Evolutionary conservation across 35 echinoderm and acorn worm species (phyloP).

Genomic region (Stichopus chloronotus): DNA sequence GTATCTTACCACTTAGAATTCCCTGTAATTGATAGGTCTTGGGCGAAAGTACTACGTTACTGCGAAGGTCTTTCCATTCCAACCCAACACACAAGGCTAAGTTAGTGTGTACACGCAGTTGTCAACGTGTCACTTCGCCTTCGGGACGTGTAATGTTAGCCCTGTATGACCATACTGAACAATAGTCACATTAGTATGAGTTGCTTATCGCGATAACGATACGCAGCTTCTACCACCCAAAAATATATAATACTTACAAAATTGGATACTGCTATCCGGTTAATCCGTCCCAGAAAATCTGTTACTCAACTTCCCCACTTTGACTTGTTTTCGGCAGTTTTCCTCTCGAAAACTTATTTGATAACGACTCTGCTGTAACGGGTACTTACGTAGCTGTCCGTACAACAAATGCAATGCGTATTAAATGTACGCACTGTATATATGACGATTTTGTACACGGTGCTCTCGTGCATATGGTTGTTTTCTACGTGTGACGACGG

Average conservation of each 20-base stretch:
- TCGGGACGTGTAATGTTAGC: not conserved
- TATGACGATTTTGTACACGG: too few relatives aligned
- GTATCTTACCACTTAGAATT: not conserved
- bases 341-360: conserved; percentile 53
- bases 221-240: not conserved
- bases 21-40: not conserved
- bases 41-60: not conserved
- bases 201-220: not conserved
- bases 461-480: too few relatives aligned
- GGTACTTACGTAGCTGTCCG: not conserved
- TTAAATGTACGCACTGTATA: too few relatives aligned
- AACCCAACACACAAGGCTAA: not conserved
- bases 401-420: not conserved
- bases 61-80: not conserved
- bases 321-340: conserved; percentile 66
- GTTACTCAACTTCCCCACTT: conserved; percentile 80
- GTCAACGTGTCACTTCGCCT: conserved; percentile 69
- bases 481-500: too few relatives aligned
- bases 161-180: not conserved
- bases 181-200: too few relatives aligned
- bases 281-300: conserved; percentile 87
- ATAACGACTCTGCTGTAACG: not conserved
- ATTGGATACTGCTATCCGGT: conserved; percentile 92
- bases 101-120: not conserved
- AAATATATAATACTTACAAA: conserved; percentile 67